A percentile compares a stretch with the other conserved stretches of the same genome.
These are phyloP conservation scores for Drosophila elegans DNA, from an alignment of 1,140 invertebrate genomes.

Conservation along the genomic window DNA sequence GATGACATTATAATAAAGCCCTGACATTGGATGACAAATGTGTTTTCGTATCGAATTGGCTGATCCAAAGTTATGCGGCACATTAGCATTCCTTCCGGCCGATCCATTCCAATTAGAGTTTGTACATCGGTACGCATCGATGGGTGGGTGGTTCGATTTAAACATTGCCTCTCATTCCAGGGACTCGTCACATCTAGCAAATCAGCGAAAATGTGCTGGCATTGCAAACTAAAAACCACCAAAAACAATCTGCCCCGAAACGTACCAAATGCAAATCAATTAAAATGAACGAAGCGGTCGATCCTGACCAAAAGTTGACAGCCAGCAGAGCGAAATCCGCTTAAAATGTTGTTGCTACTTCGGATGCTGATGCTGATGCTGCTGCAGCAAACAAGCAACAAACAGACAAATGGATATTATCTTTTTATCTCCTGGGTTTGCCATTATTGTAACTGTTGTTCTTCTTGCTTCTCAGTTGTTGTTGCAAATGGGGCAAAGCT, in stretches of 20 bases:
- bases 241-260: constrained; percentile 38
- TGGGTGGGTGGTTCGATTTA: constrained; percentile 28
- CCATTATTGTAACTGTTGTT: constrained; percentile 59
- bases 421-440: constrained; percentile 69
- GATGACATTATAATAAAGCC: constrained; percentile 52
- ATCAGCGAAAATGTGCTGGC: constrained; percentile 46
- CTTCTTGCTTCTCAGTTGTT: constrained; percentile 49
- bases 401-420: constrained; percentile 80
- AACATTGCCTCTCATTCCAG: constrained; percentile 40
- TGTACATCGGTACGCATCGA: constrained; percentile 27
- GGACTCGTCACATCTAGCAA: constrained; percentile 14
- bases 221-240: constrained; percentile 42
- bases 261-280: constrained; percentile 71
- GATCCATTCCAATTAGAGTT: constrained; percentile 50
- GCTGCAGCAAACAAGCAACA: constrained; percentile 38
- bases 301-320: constrained; percentile 71
- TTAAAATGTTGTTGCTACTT: constrained; percentile 59
- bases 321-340: constrained; percentile 63
- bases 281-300: constrained; percentile 63
- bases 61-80: constrained; percentile 27
- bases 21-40: constrained; percentile 39
- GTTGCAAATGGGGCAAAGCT: constrained; percentile 73
- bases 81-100: constrained; percentile 50
- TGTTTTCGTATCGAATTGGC: neutral
- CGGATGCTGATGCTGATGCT: constrained; percentile 12